phyloP scores from a whole-genome alignment of 2,113 vertebrate species.

The Bufo bufo region DNA sequence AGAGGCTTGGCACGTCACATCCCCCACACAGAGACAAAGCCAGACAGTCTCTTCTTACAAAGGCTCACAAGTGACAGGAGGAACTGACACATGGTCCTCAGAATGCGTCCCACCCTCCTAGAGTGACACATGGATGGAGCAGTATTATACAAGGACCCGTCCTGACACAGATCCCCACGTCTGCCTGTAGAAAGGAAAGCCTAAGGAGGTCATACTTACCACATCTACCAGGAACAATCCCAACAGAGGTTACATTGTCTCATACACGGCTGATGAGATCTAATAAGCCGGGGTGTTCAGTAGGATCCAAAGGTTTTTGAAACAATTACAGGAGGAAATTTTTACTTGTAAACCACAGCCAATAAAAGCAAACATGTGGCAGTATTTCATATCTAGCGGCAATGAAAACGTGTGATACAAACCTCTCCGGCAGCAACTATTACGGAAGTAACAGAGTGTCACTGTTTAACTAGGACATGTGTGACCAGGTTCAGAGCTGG shows the following conservation, averaged over 20 bases:
- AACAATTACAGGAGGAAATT: background rate
- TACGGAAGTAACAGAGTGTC: background rate
- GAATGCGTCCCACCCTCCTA: constrained; percentile 44
- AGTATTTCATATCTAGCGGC: background rate
- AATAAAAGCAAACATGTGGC: background rate
- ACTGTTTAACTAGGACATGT: too few species aligned
- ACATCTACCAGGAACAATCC: background rate
- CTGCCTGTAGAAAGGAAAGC: background rate
- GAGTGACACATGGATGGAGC: constrained; percentile 16
- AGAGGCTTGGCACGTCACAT: background rate
- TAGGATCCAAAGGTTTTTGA: background rate
- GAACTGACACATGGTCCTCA: constrained; percentile 39
- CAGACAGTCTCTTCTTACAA: constrained; percentile 43
- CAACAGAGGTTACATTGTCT: background rate
- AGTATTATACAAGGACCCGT: background rate
- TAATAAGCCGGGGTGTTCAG: background rate
- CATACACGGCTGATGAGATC: background rate
- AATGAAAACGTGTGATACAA: constrained; percentile 1
- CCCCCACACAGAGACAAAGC: constrained; percentile 22
- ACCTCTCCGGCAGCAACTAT: background rate
- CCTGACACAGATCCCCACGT: background rate
- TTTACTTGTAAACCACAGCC: background rate
- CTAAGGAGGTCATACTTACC: background rate
- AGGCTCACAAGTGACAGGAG: constrained; percentile 28
- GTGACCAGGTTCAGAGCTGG: too few species aligned